These are phyloP conservation scores for Etia nguti DNA, from an alignment of 2,113 vertebrate genomes.

Conservation along the genomic window DNA sequence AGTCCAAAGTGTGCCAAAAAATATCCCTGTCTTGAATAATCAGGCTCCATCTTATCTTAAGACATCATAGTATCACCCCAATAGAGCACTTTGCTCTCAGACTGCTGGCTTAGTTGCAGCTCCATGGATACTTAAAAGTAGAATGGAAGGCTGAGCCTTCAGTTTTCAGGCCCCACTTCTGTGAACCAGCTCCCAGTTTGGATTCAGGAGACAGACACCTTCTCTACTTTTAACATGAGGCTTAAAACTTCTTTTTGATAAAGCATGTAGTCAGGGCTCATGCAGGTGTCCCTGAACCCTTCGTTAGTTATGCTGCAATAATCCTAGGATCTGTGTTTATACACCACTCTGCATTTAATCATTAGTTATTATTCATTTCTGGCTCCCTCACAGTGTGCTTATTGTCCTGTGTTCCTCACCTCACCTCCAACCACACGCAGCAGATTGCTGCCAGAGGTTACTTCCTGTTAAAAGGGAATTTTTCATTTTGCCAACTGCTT, in stretches of 20 bases:
- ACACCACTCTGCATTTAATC: background rate
- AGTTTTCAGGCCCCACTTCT: background rate
- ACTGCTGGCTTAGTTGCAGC: background rate
- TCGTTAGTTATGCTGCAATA: background rate
- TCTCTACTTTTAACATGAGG: background rate
- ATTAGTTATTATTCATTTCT: background rate
- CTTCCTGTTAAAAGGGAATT: background rate
- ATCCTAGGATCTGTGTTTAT: background rate
- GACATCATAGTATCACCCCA: background rate
- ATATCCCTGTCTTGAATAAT: background rate
- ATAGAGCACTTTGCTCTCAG: background rate
- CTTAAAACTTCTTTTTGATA: background rate
- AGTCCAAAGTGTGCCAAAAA: background rate
- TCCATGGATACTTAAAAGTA: background rate
- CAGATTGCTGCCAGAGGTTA: background rate
- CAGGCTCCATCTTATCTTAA: background rate
- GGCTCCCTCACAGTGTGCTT: background rate
- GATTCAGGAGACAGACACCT: background rate
- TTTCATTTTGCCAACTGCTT: background rate
- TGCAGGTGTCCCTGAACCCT: accelerated
- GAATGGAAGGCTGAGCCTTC: background rate
- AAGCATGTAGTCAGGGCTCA: background rate
- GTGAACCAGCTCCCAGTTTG: background rate
- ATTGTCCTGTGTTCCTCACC: background rate
- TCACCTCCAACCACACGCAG: background rate